Evolutionary conservation across 2,797 vertebrate genomes (phyloP).

Genomic region (Alfaro cultratus): DNA sequence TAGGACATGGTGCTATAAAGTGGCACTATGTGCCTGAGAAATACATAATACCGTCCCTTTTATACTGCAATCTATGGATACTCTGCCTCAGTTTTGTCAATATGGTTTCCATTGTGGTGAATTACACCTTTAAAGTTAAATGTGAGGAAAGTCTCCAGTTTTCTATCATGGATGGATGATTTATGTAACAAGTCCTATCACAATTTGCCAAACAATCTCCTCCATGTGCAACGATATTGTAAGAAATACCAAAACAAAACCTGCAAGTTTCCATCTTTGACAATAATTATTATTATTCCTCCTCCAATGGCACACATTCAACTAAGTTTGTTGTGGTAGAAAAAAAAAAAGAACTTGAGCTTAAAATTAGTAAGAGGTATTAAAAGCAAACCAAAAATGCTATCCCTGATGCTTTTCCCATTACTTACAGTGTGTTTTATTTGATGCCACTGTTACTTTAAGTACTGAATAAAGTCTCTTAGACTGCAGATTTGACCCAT

Average conservation of each 20-base stretch:
- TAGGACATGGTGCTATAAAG: too few relatives aligned
- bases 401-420: too few relatives aligned
- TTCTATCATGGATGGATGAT: neutral
- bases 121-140: neutral
- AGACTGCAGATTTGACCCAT: neutral
- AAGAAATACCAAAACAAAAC: neutral
- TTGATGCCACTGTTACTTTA: neutral
- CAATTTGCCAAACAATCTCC: neutral
- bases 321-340: neutral
- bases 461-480: conserved; percentile 1
- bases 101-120: neutral
- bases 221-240: neutral
- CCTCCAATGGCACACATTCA: neutral
- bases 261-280: neutral
- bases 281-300: neutral
- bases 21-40: too few relatives aligned
- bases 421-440: conserved; percentile 2
- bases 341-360: neutral
- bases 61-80: neutral
- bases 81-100: neutral
- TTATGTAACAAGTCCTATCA: neutral
- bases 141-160: neutral
- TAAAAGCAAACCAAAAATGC: neutral
- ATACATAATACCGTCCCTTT: too few relatives aligned
- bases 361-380: neutral